phyloP scores from a whole-genome alignment of 2,888 invertebrate species.

The Lamproptera curius region DNA sequence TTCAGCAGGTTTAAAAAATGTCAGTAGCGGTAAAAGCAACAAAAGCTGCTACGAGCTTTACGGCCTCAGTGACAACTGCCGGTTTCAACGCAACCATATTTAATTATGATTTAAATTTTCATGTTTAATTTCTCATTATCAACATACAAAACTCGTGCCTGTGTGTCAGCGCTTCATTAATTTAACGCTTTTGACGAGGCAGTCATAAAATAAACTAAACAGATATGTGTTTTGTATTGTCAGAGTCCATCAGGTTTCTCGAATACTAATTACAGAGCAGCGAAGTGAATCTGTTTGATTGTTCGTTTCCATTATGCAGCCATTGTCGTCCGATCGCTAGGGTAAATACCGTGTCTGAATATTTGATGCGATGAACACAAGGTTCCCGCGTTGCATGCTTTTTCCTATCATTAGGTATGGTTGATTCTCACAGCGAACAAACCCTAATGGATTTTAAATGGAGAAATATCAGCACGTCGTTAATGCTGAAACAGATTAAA shows the following conservation, averaged over 20 bases:
- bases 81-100: slow-evolving; percentile 90
- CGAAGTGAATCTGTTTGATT: slow-evolving; percentile 27
- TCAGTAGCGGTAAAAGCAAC: no score
- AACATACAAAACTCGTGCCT: no score
- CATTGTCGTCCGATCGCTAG: slow-evolving; percentile 12
- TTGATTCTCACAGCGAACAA: slow-evolving; percentile 1
- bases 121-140: no score
- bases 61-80: slow-evolving; percentile 88
- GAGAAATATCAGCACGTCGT: neutral
- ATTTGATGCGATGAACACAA: slow-evolving; percentile 13
- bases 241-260: slow-evolving; percentile 8
- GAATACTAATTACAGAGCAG: slow-evolving; percentile 35
- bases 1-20: no score
- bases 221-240: no score
- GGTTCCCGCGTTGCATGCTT: neutral
- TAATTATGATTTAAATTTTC: no score
- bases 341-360: slow-evolving; percentile 11
- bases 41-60: no score
- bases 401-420: neutral
- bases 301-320: slow-evolving; percentile 15
- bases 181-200: no score
- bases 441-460: neutral
- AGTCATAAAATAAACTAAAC: no score
- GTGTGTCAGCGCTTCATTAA: no score
- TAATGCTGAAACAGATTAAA: no score